phyloP scores from a whole-genome alignment of 2,888 invertebrate species.

The Torymus texanus region DNA sequence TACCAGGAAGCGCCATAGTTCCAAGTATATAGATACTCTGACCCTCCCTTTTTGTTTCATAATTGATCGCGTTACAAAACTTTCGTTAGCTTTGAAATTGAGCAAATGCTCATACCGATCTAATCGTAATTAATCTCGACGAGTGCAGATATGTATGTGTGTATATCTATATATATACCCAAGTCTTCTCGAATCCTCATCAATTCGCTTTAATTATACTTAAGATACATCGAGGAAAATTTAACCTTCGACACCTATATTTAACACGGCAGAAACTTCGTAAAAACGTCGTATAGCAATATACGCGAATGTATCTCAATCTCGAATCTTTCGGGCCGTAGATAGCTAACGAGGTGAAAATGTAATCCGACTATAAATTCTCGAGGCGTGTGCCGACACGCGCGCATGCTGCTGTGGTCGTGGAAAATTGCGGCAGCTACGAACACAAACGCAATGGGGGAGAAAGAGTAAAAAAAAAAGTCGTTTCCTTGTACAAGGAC shows the following conservation, averaged over 20 bases:
- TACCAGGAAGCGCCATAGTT: too few relatives aligned
- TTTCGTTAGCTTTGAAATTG: neutral
- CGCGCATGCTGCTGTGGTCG: neutral
- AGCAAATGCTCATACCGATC: neutral
- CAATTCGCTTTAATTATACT: too few relatives aligned
- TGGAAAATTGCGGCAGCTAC: conserved; percentile 25
- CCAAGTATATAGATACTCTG: neutral
- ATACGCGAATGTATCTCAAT: conserved; percentile 27
- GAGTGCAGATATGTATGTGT: too few relatives aligned
- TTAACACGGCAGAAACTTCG: too few relatives aligned
- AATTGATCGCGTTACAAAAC: neutral
- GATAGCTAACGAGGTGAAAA: conserved; percentile 37
- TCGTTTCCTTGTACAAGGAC: conserved; percentile 27
- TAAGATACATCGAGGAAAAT: too few relatives aligned
- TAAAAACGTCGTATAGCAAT: too few relatives aligned
- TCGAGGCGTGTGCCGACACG: neutral
- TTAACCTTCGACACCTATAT: too few relatives aligned
- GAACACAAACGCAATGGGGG: too few relatives aligned
- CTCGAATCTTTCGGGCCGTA: neutral
- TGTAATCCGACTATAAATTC: conserved; percentile 28
- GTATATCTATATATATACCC: too few relatives aligned
- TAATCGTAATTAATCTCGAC: neutral
- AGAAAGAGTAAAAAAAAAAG: conserved; percentile 8
- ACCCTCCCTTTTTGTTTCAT: neutral
- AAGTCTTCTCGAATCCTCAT: too few relatives aligned